Conservation (phyloP, 2,797 vertebrate species). For the Pelochelys cantorii region DNA sequence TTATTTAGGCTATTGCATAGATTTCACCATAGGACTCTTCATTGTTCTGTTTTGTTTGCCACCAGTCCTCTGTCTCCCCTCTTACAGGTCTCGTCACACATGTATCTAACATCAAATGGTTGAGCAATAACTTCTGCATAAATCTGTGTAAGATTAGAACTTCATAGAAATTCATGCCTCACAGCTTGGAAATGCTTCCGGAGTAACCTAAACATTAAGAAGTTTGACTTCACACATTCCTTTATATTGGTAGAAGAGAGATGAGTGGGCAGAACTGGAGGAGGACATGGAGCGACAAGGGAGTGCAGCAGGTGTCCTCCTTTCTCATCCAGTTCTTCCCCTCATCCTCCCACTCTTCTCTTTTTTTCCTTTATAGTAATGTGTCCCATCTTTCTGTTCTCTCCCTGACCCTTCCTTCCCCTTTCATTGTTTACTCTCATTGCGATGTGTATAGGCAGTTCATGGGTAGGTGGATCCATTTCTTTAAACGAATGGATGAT, state of each 20-base stretch:
- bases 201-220: neutral
- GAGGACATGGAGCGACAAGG: neutral
- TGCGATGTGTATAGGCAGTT: neutral
- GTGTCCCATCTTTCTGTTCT: neutral
- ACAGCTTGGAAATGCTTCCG: neutral
- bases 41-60: neutral
- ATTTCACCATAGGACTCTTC: too few relatives aligned
- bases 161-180: neutral
- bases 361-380: neutral
- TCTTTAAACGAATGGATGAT: neutral
- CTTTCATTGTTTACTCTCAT: neutral
- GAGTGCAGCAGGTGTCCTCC: neutral
- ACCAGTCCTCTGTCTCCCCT: neutral
- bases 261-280: neutral
- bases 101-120: neutral
- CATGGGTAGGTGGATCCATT: neutral
- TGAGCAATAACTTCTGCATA: neutral
- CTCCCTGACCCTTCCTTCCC: neutral
- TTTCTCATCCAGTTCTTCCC: neutral
- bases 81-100: neutral
- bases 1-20: neutral
- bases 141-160: neutral
- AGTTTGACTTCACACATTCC: neutral
- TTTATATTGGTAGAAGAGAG: accelerated
- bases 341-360: neutral